phyloP scores from a whole-genome alignment of 1,140 invertebrate species.

The Macrosteles quadrilineatus region DNA sequence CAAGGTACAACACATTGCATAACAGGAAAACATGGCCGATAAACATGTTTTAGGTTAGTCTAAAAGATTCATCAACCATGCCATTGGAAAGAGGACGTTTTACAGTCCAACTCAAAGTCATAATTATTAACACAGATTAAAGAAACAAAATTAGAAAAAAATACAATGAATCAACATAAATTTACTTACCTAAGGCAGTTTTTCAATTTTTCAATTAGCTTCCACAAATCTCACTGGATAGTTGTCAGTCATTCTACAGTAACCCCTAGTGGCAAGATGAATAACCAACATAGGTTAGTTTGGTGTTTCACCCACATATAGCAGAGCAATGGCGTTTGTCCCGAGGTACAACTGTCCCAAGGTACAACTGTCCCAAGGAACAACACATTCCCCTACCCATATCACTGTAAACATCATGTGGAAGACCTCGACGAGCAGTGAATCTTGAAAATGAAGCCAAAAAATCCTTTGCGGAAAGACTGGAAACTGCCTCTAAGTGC shows the following conservation, averaged over 20 bases:
- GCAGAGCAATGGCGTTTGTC: not conserved
- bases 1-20: not conserved
- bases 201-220: not conserved
- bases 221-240: not conserved
- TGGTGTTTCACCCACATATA: not conserved
- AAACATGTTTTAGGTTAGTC: not conserved
- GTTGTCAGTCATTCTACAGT: constrained; percentile 2
- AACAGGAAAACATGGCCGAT: not conserved
- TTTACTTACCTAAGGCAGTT: not conserved
- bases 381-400: no score
- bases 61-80: not conserved
- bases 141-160: not conserved
- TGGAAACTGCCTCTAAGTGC: no score
- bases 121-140: not conserved
- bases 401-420: no score
- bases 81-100: not conserved
- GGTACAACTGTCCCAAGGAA: not conserved
- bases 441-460: no score
- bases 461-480: no score
- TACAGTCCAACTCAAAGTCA: not conserved
- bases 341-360: not conserved
- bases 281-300: not conserved
- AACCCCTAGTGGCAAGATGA: not conserved
- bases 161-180: not conserved
- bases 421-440: no score